Percentiles rank a stretch among this genome's conserved stretches.
Conservation (phyloP, 2,888 invertebrate genomes). For the Dasypogon diadema region DNA sequence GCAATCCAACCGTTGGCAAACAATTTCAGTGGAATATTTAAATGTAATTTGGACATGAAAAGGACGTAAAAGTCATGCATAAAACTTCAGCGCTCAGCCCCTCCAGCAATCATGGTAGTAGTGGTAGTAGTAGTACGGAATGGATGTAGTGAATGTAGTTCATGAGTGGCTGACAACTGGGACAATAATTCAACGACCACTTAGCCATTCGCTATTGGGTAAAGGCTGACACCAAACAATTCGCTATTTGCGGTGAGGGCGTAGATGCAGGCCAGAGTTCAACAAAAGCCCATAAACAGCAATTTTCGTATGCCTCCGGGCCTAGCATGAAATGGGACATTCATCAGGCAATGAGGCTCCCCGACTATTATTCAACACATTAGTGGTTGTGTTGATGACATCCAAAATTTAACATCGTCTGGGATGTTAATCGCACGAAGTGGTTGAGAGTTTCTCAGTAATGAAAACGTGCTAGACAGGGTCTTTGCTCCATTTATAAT, state of each 20-base stretch:
- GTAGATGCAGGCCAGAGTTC: conserved; percentile 22
- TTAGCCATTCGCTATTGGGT: conserved; percentile 16
- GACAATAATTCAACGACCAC: conserved; percentile 42
- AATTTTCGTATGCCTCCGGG: background rate
- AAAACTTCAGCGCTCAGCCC: background rate
- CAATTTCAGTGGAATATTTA: conserved; percentile 21
- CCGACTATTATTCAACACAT: conserved; percentile 45
- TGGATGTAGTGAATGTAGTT: background rate
- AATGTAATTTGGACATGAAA: conserved; percentile 38
- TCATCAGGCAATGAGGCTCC: conserved; percentile 30
- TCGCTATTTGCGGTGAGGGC: conserved; percentile 10
- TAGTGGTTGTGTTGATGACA: conserved; percentile 45
- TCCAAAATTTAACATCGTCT: conserved; percentile 43
- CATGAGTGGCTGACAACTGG: conserved; percentile 17
- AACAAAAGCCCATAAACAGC: conserved; percentile 41
- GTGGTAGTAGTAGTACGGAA: too few species aligned
- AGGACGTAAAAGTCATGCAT: conserved; percentile 20
- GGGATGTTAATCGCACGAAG: conserved; percentile 26
- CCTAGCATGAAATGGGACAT: conserved; percentile 7
- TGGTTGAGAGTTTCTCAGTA: conserved; percentile 20
- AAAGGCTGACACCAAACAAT: conserved; percentile 24
- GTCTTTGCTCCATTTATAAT: conserved; percentile 3
- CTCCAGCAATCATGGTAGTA: background rate
- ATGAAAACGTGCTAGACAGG: background rate
- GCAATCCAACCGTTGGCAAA: conserved; percentile 17